Base-by-base conservation (phyloP, 1,140 invertebrate genomes). In the Drosophila ogumai region DNA sequence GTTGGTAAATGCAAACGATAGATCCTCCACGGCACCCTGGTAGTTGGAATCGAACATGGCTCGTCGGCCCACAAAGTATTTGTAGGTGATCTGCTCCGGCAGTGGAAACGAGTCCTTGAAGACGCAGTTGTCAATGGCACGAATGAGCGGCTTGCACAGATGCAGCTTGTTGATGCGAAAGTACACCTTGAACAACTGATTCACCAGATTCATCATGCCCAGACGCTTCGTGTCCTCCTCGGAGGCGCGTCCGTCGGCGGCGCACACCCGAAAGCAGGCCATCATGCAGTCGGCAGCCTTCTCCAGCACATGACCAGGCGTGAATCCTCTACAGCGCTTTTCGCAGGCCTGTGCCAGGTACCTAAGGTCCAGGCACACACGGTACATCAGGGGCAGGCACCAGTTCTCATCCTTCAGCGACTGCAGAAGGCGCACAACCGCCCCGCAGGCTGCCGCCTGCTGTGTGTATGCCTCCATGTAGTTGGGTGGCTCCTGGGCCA, bases 41-140 rank as follows among this genome's bases (percentile, higher is more conserved):
- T 98, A 99, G 92, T 99, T 97, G 74, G 97, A 98, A 93, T 99
- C 98, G 93, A 99, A 99, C 97, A 99, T 99, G 3, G 98, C 97
- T 93, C 99, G 99, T 7, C 98, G 94, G 3, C 99, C 99, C 17
- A 99, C 97, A 94, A 98, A 99, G 93, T 99, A 99, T 87, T 96
- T 97, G 92, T 99, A 99, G 0, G 99, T 99, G 44, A 98, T 96
- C 92, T 98, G 97, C 93, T 97, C 96, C 28, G 96, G 95, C 63
- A 97, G 92, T 38, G 96, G 95, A 93, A 99, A 99, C 61, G 95
- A 95, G 50, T 99, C 97, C 93, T 98, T 98, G 49, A 97, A 96
- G 2, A 95, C 95, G 15, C 96, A 97, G 31, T 97, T 97, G 77
- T 99, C 98, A 78, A 99, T 99, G 3, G 98, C 98, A 82, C 99